These are phyloP conservation scores for Pagetopsis macropterus DNA, from an alignment of 2,797 vertebrate species.

Conservation along the genomic window DNA sequence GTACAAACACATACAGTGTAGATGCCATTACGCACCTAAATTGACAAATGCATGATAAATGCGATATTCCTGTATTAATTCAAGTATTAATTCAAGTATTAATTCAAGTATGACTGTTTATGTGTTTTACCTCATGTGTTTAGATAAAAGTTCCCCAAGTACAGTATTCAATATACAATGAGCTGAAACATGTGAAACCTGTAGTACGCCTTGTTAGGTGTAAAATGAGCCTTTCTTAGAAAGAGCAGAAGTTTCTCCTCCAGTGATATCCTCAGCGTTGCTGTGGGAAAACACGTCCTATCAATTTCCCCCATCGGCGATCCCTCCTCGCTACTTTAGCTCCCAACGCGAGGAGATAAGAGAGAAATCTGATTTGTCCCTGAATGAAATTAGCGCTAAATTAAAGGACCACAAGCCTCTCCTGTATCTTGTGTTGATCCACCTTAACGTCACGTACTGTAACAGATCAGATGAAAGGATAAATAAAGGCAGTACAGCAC, in stretches of 20 bases:
- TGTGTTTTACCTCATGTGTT: neutral
- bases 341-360: slow-evolving; percentile 43
- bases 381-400: slow-evolving; percentile 64
- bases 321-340: slow-evolving; percentile 27
- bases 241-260: neutral
- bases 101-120: too few species aligned
- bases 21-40: too few species aligned
- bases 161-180: neutral
- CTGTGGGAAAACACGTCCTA: slow-evolving; percentile 57
- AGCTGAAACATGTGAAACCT: neutral
- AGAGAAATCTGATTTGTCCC: slow-evolving; percentile 70
- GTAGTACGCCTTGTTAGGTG: neutral
- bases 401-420: slow-evolving; percentile 72
- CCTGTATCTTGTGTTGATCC: slow-evolving; percentile 44
- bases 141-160: neutral
- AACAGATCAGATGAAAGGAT: slow-evolving; percentile 32
- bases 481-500: neutral
- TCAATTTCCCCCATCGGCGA: slow-evolving; percentile 24
- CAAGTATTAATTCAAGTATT: too few species aligned
- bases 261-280: slow-evolving; percentile 5
- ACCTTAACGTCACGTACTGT: slow-evolving; percentile 19
- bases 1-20: too few species aligned
- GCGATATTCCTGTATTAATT: too few species aligned
- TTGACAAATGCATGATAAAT: too few species aligned
- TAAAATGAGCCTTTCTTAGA: neutral